Conservation (phyloP, 2,113 vertebrate genomes). For the Colius striatus region DNA sequence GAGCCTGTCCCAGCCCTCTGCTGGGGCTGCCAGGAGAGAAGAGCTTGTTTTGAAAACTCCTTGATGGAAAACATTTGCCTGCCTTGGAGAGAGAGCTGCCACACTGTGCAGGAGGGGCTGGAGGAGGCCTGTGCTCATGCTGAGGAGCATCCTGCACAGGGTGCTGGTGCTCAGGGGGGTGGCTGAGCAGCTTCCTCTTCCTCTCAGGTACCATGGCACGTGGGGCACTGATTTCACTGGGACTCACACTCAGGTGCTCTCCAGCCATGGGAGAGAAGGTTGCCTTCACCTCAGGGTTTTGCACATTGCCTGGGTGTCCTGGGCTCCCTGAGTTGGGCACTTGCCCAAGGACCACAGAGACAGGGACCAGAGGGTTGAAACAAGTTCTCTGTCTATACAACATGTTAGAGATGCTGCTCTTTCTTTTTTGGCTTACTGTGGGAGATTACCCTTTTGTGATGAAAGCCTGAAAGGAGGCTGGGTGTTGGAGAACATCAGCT, state of each 20-base stretch:
- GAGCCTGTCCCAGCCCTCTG: neutral
- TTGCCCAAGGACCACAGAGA: neutral
- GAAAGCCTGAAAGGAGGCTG: neutral
- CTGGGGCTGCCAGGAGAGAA: neutral
- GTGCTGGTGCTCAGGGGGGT: rapidly evolving
- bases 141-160: rapidly evolving
- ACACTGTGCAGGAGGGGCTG: too few species aligned
- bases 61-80: neutral
- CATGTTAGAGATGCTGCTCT: rapidly evolving
- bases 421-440: neutral
- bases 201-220: rapidly evolving
- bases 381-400: neutral
- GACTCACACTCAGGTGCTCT: neutral
- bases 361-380: neutral
- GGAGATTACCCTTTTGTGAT: neutral
- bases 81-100: neutral
- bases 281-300: neutral
- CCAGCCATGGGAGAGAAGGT: neutral
- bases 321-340: neutral
- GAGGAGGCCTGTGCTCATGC: neutral
- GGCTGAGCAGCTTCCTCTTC: too few species aligned
- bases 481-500: neutral
- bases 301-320: neutral
- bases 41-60: neutral
- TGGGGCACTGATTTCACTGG: neutral